A percentile compares a stretch with the other conserved stretches of the same genome.
phyloP scores from a whole-genome alignment of 2,113 vertebrate species.

The Corythornis madagascariensis region DNA sequence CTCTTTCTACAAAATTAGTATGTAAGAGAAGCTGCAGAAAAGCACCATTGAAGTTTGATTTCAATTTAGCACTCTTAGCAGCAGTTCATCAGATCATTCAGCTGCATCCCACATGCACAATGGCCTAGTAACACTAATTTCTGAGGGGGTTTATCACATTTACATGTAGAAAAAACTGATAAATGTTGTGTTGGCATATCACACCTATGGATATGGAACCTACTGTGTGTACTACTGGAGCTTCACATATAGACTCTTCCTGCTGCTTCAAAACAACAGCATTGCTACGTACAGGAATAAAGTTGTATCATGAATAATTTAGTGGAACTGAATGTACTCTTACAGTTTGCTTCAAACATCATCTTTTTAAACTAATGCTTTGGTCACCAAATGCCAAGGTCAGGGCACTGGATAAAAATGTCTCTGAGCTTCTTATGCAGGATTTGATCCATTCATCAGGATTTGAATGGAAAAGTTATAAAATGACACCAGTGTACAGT shows the following conservation, averaged over 20 bases:
- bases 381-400: not conserved
- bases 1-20: not conserved
- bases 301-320: not conserved
- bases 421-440: not conserved
- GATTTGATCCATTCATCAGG: not conserved
- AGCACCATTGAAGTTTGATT: not conserved
- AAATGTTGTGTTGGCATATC: not conserved
- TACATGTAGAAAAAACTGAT: not conserved
- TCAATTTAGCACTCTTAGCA: not conserved
- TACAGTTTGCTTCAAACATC: not conserved
- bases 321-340: not conserved
- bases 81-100: not conserved
- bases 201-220: not conserved
- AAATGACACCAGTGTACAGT: not conserved
- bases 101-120: not conserved
- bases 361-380: not conserved
- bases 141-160: not conserved
- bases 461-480: not conserved
- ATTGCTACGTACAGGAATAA: not conserved
- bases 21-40: not conserved
- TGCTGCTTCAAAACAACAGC: not conserved
- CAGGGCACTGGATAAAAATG: not conserved
- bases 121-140: rapidly evolving
- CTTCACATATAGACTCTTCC: not conserved
- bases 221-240: not conserved